Base-by-base conservation (phyloP, 2,888 invertebrate species). In the Heliconius ismenius region DNA sequence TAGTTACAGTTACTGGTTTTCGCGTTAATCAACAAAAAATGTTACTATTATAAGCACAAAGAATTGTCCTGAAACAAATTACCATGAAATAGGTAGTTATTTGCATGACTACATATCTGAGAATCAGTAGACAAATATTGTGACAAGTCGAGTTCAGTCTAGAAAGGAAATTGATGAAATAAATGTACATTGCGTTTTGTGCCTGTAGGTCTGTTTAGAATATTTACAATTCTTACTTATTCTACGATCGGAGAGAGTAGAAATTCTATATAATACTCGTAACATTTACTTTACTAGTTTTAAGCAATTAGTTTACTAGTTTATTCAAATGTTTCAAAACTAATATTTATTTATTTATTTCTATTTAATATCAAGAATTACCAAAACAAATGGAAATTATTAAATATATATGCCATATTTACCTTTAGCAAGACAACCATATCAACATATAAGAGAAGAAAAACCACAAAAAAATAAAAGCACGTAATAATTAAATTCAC, bases 1-100 rank as follows among this genome's bases (percentile, higher is more conserved):
- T 87, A 85, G 86, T 84, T 83, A 86, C 87, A 87, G 85, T 84
- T 84, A 84, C 81, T 80, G 81, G 81, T 36, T 67, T 76, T 65
- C 58, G 72, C 73, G 72, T 67, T 76, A 74, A 67, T 70, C 49
- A 73, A 73, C 13, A 73, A 62, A 73, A 39, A 62, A 54, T 67
- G 24, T 26, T 13, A 58, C 32, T 70, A 58, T 36, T 54, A 15
- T 58, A 3, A 67, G 7, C 39, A 39, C 39, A 67, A 67, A 67
- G 7, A 39, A 9, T 58, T 58, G 32, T 58, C 70, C 54, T 32
- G 58, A 58, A 58, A 32, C 15, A 70, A 70, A 70, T 70, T n/a
- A 36, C 32, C 32, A 58, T 32, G 58, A 36, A 70, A 58, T 58
- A 58, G n/a, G 7, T 70, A 15, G 4, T 70, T 54, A 70, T 58